A percentile compares a stretch with the other conserved stretches of the same genome.
Conservation (phyloP, 2,888 invertebrate species). For the Agrypnus murinus region DNA sequence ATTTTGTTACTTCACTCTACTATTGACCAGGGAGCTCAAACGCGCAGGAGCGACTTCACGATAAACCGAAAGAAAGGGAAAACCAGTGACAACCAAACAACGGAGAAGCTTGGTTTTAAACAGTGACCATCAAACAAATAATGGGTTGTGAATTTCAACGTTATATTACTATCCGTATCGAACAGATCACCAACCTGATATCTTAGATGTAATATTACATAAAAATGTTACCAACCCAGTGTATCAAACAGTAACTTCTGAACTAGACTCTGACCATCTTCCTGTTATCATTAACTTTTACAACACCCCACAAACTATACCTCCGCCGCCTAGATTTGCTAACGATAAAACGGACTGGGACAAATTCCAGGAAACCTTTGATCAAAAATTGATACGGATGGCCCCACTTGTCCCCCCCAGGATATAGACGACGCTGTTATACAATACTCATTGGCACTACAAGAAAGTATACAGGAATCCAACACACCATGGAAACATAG, state of each 20-base stretch:
- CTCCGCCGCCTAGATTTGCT: background rate
- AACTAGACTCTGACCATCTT: slow-evolving; percentile 1
- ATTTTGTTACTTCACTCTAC: too few relatives aligned
- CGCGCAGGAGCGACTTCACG: too few relatives aligned
- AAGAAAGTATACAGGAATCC: slow-evolving; percentile 18
- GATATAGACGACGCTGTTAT: slow-evolving; percentile 9
- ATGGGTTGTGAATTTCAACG: too few relatives aligned
- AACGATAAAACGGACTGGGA: background rate
- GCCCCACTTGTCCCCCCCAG: background rate
- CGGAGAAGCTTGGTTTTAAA: too few relatives aligned
- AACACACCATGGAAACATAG: slow-evolving; percentile 16
- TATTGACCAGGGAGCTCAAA: too few relatives aligned
- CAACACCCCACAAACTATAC: background rate
- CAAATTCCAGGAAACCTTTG: background rate
- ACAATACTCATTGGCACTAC: background rate
- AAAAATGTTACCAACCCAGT: background rate
- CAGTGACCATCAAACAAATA: too few relatives aligned
- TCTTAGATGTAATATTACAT: too few relatives aligned
- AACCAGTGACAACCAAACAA: too few relatives aligned
- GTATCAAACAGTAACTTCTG: background rate
- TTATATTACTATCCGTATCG: background rate
- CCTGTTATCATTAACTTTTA: background rate
- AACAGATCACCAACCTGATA: background rate
- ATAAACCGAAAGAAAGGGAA: too few relatives aligned
- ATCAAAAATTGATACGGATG: slow-evolving; percentile 9